Evolutionary conservation across 2,797 vertebrate species (phyloP).

Genomic region (Siniperca obscura): DNA sequence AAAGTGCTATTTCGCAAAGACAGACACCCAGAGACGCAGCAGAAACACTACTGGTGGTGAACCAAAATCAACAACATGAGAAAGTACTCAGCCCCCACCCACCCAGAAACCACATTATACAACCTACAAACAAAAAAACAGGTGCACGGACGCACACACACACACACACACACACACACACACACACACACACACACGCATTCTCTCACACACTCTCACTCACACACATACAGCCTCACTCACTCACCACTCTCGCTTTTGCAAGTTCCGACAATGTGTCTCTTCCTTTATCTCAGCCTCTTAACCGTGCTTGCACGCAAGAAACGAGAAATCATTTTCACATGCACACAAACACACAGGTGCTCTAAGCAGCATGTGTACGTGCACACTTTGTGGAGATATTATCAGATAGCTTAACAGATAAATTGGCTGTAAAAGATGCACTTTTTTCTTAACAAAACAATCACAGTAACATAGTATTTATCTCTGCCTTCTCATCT

Average conservation of each 20-base stretch:
- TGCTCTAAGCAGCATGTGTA: constrained; percentile 80
- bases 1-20: constrained; percentile 88
- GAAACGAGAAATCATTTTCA: constrained; percentile 68
- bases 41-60: constrained; percentile 84
- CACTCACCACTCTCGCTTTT: constrained; percentile 51
- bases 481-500: constrained; percentile 80
- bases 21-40: constrained; percentile 86
- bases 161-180: constrained; percentile 36
- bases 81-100: constrained; percentile 63
- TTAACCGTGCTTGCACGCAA: constrained; percentile 40
- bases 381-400: constrained; percentile 83
- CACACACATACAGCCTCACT: constrained; percentile 30
- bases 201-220: constrained; percentile 1
- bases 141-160: constrained; percentile 59
- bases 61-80: constrained; percentile 82
- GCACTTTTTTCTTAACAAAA: constrained; percentile 87
- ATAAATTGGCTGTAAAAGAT: constrained; percentile 87
- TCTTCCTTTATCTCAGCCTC: constrained; percentile 63
- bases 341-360: constrained; percentile 77
- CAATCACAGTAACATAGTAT: constrained; percentile 87
- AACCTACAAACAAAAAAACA: constrained; percentile 75
- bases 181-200: constrained; percentile 24
- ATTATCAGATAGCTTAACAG: constrained; percentile 83
- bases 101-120: constrained; percentile 65
- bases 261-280: constrained; percentile 60